Conservation (phyloP, 2,888 invertebrate species). For the Lapara coniferarum region DNA sequence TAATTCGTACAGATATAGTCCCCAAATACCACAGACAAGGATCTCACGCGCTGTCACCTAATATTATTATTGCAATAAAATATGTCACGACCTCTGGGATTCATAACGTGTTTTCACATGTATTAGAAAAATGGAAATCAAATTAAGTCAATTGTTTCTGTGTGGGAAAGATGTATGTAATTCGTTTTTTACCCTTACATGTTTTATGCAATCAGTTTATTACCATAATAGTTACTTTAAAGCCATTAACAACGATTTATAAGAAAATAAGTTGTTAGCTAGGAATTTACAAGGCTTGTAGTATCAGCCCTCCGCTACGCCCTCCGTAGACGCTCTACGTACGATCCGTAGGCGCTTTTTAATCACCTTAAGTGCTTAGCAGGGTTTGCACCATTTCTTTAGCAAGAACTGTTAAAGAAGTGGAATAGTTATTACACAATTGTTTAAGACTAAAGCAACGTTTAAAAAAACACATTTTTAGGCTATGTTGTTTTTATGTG, state of each 20-base stretch:
- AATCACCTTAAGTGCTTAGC: constrained; percentile 78
- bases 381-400: constrained; percentile 72
- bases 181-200: no score
- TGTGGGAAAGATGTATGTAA: no score
- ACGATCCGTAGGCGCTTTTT: constrained; percentile 63
- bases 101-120: constrained; percentile 56
- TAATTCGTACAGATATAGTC: constrained; percentile 3
- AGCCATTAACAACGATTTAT: constrained; percentile 33
- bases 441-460: constrained; percentile 18
- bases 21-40: constrained; percentile 2
- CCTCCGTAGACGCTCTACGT: constrained; percentile 53
- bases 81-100: constrained; percentile 52
- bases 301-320: constrained; percentile 35
- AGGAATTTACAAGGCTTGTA: constrained; percentile 29
- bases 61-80: constrained; percentile 21
- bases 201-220: no score
- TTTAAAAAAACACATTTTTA: constrained; percentile 25
- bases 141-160: no score
- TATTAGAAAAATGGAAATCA: not conserved
- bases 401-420: constrained; percentile 67
- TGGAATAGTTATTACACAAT: constrained; percentile 48
- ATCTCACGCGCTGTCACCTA: constrained; percentile 21
- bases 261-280: constrained; percentile 15
- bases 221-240: not conserved
- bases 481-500: no score